Base-by-base conservation (phyloP, 2,113 vertebrate species). In the Trogon melanurus region DNA sequence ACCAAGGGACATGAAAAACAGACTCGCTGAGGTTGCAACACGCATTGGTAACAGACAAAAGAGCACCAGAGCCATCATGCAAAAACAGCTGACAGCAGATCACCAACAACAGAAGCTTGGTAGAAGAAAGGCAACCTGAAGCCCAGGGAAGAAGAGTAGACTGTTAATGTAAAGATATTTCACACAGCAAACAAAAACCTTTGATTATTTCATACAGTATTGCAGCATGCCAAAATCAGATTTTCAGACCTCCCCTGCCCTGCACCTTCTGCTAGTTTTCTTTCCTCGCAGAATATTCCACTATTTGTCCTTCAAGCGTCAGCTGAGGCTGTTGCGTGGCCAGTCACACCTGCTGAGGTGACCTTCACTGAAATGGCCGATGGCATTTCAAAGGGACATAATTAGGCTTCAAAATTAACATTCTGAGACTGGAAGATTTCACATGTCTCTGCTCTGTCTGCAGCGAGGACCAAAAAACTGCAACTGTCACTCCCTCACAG, bases 1-100 rank as follows among this genome's bases (percentile, higher is more conserved):
- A 71, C 2, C 6, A 70, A 56, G 13, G 6, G 19, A 71, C 22
- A 16, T 66, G 38, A 72, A 53, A 79, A 83, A 48, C 2, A 44
- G 20, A 29, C 14, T 88, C 25, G 65, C 14, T 19, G 32, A 45
- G 44, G 9, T 13, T 51, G 56, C 50, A 85, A 58, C 6, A 1
- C 3, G 4, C 18, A 23, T 0, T 1, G 50, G 22, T 61, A 76
- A 54, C 16, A 82, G 29, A 82, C 1, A 0, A 70, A n/a, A 30
- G 15, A 53, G 27, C 22, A 13, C 27, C 19, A 36, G 22, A 71
- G 47, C 15, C 79, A 34, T 26, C 56, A 47, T 12, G 6, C 64
- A 70, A 50, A 30, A 50, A 53, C 17, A 85, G 18, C 34, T 22
- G 34, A 26, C 12, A 48, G 62, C 16, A 53, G 29, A 65, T 26